Conservation (phyloP, 2,888 invertebrate species). For the Eudemis profundana region DNA sequence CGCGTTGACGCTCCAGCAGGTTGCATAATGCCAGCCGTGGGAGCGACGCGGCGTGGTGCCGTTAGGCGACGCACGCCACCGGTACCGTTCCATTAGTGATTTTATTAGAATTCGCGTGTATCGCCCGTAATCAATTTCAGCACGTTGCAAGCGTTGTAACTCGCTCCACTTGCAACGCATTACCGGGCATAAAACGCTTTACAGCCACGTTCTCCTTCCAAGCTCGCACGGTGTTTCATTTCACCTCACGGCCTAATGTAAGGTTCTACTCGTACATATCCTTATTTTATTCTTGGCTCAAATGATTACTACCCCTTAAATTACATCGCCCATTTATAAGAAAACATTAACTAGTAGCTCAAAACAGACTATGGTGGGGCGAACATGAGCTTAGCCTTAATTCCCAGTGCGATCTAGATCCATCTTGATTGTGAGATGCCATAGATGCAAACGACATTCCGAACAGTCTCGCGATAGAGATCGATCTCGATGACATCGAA, state of each 20-base stretch:
- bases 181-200: slow-evolving; percentile 68
- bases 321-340: slow-evolving; percentile 51
- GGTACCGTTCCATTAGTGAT: slow-evolving; percentile 83
- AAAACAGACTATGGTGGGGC: background rate
- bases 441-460: background rate
- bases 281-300: slow-evolving; percentile 64
- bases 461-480: background rate
- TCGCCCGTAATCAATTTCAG: slow-evolving; percentile 79
- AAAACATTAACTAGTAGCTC: slow-evolving; percentile 7
- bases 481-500: background rate
- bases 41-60: slow-evolving; percentile 70
- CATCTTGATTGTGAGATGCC: background rate
- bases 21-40: slow-evolving; percentile 83
- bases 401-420: background rate
- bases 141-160: slow-evolving; percentile 66
- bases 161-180: slow-evolving; percentile 74
- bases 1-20: slow-evolving; percentile 63
- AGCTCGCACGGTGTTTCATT: slow-evolving; percentile 66
- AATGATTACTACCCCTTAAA: slow-evolving; percentile 62
- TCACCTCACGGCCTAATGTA: slow-evolving; percentile 55
- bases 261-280: slow-evolving; percentile 57
- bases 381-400: background rate
- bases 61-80: slow-evolving; percentile 82
- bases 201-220: slow-evolving; percentile 64
- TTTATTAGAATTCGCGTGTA: slow-evolving; percentile 84